Evolutionary conservation across 1,140 invertebrate species (phyloP), one percentile per base, ranked within the genome.

Genomic region (Drosophila auraria): DNA sequence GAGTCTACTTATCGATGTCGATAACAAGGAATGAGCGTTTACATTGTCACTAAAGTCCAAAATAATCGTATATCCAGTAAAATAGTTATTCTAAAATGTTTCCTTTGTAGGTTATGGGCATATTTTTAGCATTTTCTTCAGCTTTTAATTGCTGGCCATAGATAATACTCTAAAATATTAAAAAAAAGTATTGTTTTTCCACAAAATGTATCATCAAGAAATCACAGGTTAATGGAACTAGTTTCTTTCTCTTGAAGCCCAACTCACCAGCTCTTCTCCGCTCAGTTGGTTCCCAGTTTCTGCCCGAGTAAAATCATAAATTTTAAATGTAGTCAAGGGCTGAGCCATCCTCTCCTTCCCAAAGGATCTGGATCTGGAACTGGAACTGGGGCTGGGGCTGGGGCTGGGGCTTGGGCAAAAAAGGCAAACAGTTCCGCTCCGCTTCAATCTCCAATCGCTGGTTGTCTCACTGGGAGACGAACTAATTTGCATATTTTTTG

Each of bases 401-500:
- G 33, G 9, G 8, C 33, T 33, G 36, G 12, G 12, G 36, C 36
- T 23, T 36, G 54, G 27, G 20, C 20, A 33, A 15, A 73, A 73
- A 73, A 50, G 68, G 45, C 70, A 72, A 73, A 72, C 68, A 59
- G 50, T 70, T 69, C 25, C 25, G 50, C 40, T 70, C 64, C 49
- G 40, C 45, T 54, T 42, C 53, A 78, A 50, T 40, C 65, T 42
- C 20, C 56, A 59, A 63, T 73, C 30, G 50, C 15, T 53, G 42
- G 40, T 47, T 59, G 62, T 66, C 56, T 70, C 49, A 42, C 66
- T 44, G 73, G 57, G 44, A 73, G 54, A 69, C 56, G 40, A 84
- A 82, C 82, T 89, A 84, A 90, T 89, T 89, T 90, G 63, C 84
- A 89, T 90, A 90, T 75, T 83, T 68, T 59, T 79, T 4, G 44